Evolutionary conservation across 2,888 invertebrate genomes (phyloP), one percentile per base, ranked within the genome.

Genomic region (Choreutis nemorana): DNA sequence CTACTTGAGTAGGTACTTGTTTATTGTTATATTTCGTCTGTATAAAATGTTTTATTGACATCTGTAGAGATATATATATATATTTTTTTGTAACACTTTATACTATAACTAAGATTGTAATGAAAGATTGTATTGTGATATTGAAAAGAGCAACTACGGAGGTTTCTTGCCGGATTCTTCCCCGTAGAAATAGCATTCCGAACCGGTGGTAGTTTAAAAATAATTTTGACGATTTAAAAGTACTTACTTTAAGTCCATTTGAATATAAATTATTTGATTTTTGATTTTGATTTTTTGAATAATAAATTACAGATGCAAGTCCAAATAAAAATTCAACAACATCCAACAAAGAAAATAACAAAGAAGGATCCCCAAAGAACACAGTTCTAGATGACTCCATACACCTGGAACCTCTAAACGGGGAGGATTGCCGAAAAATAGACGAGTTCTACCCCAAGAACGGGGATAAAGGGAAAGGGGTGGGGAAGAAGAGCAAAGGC

Each of bases 391-490:
- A 75, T 0, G 72, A 71, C 14, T 52, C 57, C 0, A 42, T 70
- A 0, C 49, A 54, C 1, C 21, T 78, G 2, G 58, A 63, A 29
- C 63, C 65, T 0, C 28, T 78, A 0, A 58, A 39, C 0, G 42
- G 77, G 0, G 73, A 72, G 3, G 42, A 55, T 14, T 63, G 71
- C 13, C 75, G 73, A 33, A 78, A 71, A 36, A 57, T 77, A 0
- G 62, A 67, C 0, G 77, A 77, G 28, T 78, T 72, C 37, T 75
- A 67, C 30, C 20, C 46, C 0, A 61, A 50, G 34, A 50, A 52
- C 1, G 31, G 34, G 0, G 16, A 14, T 5, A 66, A 65, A 35
- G 60, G 57, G 1, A 66, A 67, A 26, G 61, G 60, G 0, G 30
- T 38, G 2, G 60, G 58, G 0, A 61, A 62, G 32, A 58, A 54